These are phyloP conservation scores for Ctenomys sociabilis DNA, from an alignment of 2,113 vertebrate species.

Conservation along the genomic window DNA sequence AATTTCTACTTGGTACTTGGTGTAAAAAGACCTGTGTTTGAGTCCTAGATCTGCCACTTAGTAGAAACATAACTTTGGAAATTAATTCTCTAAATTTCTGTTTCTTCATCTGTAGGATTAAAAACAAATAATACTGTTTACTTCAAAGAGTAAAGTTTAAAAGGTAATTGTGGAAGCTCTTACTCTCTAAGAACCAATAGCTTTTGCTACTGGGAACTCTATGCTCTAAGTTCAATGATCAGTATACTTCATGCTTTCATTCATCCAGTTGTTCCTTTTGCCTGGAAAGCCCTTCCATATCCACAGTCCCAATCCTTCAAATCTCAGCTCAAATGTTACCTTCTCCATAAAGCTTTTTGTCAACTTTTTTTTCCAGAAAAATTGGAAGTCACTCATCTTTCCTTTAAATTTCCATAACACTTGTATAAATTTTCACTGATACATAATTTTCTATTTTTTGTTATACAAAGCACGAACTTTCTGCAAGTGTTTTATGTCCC, in stretches of 20 bases:
- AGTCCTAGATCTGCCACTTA: conserved; percentile 30
- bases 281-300: conserved; percentile 34
- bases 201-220: conserved; percentile 43
- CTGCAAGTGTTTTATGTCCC: background rate
- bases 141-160: conserved; percentile 48
- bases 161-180: conserved; percentile 44
- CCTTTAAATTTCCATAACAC: conserved; percentile 26
- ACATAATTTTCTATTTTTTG: background rate
- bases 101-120: conserved; percentile 40
- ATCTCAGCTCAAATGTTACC: conserved; percentile 66
- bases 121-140: background rate
- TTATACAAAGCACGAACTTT: conserved; percentile 39
- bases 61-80: conserved; percentile 35
- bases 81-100: conserved; percentile 32
- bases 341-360: conserved; percentile 56
- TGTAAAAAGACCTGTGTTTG: conserved; percentile 40
- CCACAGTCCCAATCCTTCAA: conserved; percentile 69
- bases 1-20: conserved; percentile 49
- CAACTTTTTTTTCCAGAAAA: conserved; percentile 50
- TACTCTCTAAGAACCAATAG: conserved; percentile 18
- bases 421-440: background rate
- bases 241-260: conserved; percentile 56
- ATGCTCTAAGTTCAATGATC: conserved; percentile 49
- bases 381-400: conserved; percentile 37
- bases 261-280: conserved; percentile 66